Base-by-base conservation (phyloP, 2,888 invertebrate genomes). In the Linnaemya vulpina region DNA sequence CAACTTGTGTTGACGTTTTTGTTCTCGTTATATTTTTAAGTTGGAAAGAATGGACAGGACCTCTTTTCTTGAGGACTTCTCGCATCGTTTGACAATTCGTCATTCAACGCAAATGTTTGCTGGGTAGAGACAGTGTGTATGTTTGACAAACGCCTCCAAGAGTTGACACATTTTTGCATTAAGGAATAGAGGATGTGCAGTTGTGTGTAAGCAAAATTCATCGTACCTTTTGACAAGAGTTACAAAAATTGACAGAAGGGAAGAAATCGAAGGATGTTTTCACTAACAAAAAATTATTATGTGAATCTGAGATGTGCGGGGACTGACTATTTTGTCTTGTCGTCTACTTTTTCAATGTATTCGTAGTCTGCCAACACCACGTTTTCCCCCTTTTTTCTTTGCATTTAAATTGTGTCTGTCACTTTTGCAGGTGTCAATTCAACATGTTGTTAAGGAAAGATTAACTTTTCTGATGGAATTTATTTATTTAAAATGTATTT, bases 351-450 rank as follows among this genome's bases (percentile, higher is more conserved):
- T 65, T 25, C 49, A n/a, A 38, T 51, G 4, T 30, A 9, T 63
- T 68, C 17, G 25, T n/a, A 15, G 46, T 55, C 43, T 51, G 68
- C 10, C 55, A 75, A 70, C 38, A 62, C 43, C 25, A 53, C 35
- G 20, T 30, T 7, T 58, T 67, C 11, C 30, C 3, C n/a, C 25
- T n/a, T n/a, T 8, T 83, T 73, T 35, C 38, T 35, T 11, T n/a
- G 51, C 13, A 63, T 60, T 83, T 67, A 62, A 74, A 78, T 74
- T 80, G 60, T 43, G 49, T 70, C 70, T 82, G 85, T 85, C 82
- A 85, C 0, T 75, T 85, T 78, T 71, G 74, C 58, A 75, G 70
- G 63, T 82, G 85, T 85, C 85, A 82, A 85, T 85, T 82, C 85
- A 85, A 85, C 74, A 85, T 85, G 85, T 78, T 84, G 68, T 40